Evolutionary conservation across 2,113 vertebrate genomes (phyloP).

Genomic region (Solea solea): DNA sequence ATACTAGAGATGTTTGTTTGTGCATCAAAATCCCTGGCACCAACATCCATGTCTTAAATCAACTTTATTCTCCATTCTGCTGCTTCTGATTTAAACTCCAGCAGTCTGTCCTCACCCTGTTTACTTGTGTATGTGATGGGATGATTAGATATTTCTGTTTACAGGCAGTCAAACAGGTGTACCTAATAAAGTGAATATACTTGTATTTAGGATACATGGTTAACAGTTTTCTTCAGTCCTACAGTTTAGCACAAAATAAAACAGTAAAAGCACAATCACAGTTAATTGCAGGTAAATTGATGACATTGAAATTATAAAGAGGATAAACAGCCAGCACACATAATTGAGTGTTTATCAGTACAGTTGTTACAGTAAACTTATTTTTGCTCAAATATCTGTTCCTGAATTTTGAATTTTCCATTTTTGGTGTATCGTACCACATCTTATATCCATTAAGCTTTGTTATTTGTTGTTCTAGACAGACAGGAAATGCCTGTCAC

Average conservation of each 20-base stretch:
- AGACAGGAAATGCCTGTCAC: conserved; percentile 67
- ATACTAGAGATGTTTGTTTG: too few relatives aligned
- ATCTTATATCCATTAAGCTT: conserved; percentile 22
- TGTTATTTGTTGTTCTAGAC: conserved; percentile 46
- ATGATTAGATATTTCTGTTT: too few relatives aligned
- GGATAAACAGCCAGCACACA: neutral
- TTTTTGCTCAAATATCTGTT: neutral
- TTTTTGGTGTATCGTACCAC: neutral
- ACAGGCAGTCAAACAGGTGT: too few relatives aligned
- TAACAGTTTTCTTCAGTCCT: neutral
- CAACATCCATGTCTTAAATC: too few relatives aligned
- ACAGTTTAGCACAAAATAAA: neutral
- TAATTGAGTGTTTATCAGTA: neutral
- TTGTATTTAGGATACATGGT: neutral
- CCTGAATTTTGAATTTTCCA: neutral
- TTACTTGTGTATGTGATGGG: too few relatives aligned
- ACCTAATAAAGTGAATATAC: too few relatives aligned
- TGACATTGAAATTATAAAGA: neutral
- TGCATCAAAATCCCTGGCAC: too few relatives aligned
- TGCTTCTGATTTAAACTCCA: too few relatives aligned
- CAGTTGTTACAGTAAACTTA: too few relatives aligned
- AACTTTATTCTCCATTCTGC: too few relatives aligned
- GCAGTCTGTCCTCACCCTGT: too few relatives aligned
- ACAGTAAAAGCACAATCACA: neutral
- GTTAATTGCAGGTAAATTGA: neutral